Conservation (phyloP, 2,888 invertebrate species). For the Buathra laborator region DNA sequence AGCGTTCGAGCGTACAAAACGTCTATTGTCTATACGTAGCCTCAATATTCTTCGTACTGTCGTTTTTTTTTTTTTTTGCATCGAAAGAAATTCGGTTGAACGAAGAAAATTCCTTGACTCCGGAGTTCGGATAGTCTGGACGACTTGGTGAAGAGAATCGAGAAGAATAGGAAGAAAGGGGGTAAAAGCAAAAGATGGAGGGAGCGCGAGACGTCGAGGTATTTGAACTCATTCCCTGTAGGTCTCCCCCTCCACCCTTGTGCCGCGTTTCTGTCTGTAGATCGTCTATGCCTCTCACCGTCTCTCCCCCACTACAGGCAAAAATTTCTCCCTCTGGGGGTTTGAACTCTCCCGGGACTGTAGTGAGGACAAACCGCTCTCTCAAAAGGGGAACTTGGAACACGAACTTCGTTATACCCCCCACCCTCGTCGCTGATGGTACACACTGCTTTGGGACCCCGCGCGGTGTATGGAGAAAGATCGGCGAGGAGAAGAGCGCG, state of each 20-base stretch:
- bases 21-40: constrained; percentile 32
- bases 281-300: constrained; percentile 45
- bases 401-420: constrained; percentile 61
- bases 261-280: constrained; percentile 66
- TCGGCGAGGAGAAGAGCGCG: constrained; percentile 69
- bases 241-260: not conserved
- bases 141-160: constrained; percentile 17
- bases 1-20: constrained; percentile 22
- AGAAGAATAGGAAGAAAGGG: constrained; percentile 12
- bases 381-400: constrained; percentile 48
- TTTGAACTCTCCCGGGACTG: constrained; percentile 33
- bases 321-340: constrained; percentile 44
- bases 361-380: constrained; percentile 62
- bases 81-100: constrained; percentile 26
- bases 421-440: constrained; percentile 38
- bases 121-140: constrained; percentile 24
- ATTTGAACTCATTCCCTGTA: constrained; percentile 76
- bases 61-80: constrained; percentile 8
- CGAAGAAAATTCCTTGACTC: constrained; percentile 48
- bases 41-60: not conserved
- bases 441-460: constrained; percentile 59
- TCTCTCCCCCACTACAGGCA: constrained; percentile 64
- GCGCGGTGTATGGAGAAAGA: constrained; percentile 49
- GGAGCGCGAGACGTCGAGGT: constrained; percentile 72
- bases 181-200: constrained; percentile 20